Evolutionary conservation across 2,113 vertebrate genomes (phyloP), one percentile per base, ranked within the genome.

Genomic region (Mesitornis unicolor): DNA sequence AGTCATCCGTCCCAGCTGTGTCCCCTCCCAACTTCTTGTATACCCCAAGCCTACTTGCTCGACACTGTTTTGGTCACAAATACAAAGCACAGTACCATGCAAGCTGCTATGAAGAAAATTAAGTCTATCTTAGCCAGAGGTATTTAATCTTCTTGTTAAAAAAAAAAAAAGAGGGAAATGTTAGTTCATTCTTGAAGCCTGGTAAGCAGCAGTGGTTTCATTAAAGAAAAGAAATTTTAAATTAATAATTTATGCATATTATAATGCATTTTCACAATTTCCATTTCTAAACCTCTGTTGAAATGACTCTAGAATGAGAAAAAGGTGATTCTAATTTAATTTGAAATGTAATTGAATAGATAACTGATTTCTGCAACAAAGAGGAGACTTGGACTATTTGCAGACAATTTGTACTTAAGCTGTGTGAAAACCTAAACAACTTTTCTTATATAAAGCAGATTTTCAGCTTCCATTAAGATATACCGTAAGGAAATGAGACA

Each of bases 11-110:
- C 33, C 47, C 7, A 0, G 17, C 13, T 24, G 10, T 53, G 33
- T 29, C 20, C 6, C 21, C 28, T 67, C 35, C 25, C 31, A 53
- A 0, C 7, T 8, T 6, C 9, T 54, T 35, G 18, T 13, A 29
- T 13, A 22, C 3, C 3, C 40, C 8, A 36, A 80, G 3, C 9
- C 42, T 71, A 0, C 26, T 51, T 1, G 1, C 2, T 51, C 36
- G 48, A 7, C n/a, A 53, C 13, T 19, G 10, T 20, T 79, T 48
- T 80, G 29, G 31, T 61, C 48, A 61, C 13, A 48, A 67, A 47
- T 33, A 26, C 36, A 38, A 84, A 71, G 17, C 47, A 29, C 0
- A 48, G n/a, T 76, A 71, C 19, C 7, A 25, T 20, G 29, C 1
- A 8, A 47, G 11, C 3, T 71, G 6, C 22, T 50, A 22, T 26